Base-by-base conservation (phyloP, 2,113 vertebrate species). In the Aptenodytes forsteri region DNA sequence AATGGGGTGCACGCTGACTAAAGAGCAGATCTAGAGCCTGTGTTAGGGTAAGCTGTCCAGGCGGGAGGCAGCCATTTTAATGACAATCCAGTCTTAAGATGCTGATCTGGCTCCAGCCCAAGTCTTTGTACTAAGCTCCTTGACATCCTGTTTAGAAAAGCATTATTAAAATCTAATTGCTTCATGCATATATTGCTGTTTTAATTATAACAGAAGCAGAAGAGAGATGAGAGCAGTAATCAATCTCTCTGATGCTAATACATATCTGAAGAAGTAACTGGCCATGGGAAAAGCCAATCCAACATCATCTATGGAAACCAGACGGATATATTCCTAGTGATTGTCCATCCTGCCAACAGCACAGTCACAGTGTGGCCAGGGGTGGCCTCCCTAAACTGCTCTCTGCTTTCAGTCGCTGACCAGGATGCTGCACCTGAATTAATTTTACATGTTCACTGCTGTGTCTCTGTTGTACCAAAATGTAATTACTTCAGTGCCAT, bases 151-250 rank as follows among this genome's bases (percentile, higher is more conserved):
- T 92, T 96, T 97, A 93, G 84, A 83, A 97, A 96, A 94, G 66
- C n/a, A 96, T 90, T 96, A 97, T 87, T 86, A 88, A 95, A 95
- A 93, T 84, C 83, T 94, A 96, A 96, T 91, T 94, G 79, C 84
- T 93, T 72, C 67, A 47, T 81, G 89, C 78, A 66, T 86, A 80
- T 59, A 88, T 87, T 94, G 87, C 75, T 87, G 46, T 83, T 96
- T 96, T 95, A 94, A 94, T 97, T 93, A 95, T 76, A 91, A 91
- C 61, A 80, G 93, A 89, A 84, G 36, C 30, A 80, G 70, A 83
- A 80, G 73, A 89, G 42, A 88, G 50, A 88, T 54, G 34, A 0
- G 1, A 94, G 75, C 50, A 88, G 64, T 70, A 95, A 96, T 91
- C 78, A 93, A 17, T 78, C 82, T 87, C 46, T 38, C 50, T 91